phyloP scores from a whole-genome alignment of 1,140 invertebrate species.

The Drosophila virilis region DNA sequence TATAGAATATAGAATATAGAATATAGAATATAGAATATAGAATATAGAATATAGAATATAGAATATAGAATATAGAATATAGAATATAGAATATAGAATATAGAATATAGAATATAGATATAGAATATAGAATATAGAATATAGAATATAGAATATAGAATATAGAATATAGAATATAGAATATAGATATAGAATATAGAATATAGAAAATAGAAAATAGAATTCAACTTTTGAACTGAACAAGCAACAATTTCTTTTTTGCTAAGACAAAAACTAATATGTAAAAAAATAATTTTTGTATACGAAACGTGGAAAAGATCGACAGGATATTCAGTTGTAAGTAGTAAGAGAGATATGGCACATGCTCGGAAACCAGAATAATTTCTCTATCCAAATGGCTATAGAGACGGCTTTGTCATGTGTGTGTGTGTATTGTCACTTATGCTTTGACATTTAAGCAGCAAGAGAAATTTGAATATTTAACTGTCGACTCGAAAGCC shows the following conservation, averaged over 20 bases:
- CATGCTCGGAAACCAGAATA: too few relatives aligned
- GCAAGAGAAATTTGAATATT: constrained; percentile 48
- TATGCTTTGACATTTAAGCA: constrained; percentile 14
- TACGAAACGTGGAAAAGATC: too few relatives aligned
- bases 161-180: background rate
- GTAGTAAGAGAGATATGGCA: too few relatives aligned
- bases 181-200: background rate
- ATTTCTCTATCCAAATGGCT: too few relatives aligned
- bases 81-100: background rate
- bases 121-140: background rate
- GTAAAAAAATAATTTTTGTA: too few relatives aligned
- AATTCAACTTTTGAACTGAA: too few relatives aligned
- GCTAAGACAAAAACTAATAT: too few relatives aligned
- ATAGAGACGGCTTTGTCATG: too few relatives aligned
- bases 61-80: background rate
- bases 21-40: background rate
- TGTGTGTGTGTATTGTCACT: background rate
- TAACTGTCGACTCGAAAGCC: constrained; percentile 32
- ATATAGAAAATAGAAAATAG: too few relatives aligned
- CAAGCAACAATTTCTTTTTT: too few relatives aligned
- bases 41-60: constrained; percentile 3
- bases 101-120: background rate
- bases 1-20: background rate
- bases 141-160: background rate
- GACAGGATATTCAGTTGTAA: too few relatives aligned